Evolutionary conservation across 2,888 invertebrate genomes (phyloP).

Genomic region (Brachylomia viminalis): DNA sequence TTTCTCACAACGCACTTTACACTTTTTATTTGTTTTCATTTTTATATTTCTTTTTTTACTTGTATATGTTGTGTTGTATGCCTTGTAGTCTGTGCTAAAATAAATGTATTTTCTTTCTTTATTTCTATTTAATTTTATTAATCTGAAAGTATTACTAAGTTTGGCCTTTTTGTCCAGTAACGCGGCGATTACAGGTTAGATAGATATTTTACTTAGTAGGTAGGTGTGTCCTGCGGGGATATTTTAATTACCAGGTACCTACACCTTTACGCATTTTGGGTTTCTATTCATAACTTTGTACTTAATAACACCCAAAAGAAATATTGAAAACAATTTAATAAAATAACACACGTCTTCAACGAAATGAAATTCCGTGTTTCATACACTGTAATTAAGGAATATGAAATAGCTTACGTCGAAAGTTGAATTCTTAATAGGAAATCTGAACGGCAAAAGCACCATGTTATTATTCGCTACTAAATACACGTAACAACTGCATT

Average conservation of each 20-base stretch:
- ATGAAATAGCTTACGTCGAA: constrained; percentile 69
- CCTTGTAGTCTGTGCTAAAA: too few relatives aligned
- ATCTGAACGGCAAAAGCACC: constrained; percentile 72
- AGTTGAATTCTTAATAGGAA: constrained; percentile 66
- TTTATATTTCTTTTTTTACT: too few relatives aligned
- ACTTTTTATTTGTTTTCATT: too few relatives aligned
- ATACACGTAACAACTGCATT: constrained; percentile 73
- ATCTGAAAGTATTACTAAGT: background rate
- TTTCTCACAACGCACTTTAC: too few relatives aligned
- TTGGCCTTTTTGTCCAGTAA: background rate
- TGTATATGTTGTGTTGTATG: too few relatives aligned
- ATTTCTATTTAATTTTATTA: background rate
- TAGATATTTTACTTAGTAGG: background rate
- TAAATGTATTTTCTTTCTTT: too few relatives aligned
- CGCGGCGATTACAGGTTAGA: background rate
- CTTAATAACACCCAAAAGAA: constrained; percentile 3
- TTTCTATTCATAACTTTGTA: background rate
- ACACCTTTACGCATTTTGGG: background rate
- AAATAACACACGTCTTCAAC: constrained; percentile 48
- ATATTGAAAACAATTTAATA: constrained; percentile 37
- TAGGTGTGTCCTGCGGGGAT: background rate
- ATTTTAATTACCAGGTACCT: constrained; percentile 3
- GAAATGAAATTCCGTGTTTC: constrained; percentile 45
- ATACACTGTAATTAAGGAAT: constrained; percentile 62
- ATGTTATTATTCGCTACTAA: constrained; percentile 74